Evolutionary conservation across 2,113 vertebrate genomes (phyloP), one percentile per base, ranked within the genome.

Genomic region (Channa argus): DNA sequence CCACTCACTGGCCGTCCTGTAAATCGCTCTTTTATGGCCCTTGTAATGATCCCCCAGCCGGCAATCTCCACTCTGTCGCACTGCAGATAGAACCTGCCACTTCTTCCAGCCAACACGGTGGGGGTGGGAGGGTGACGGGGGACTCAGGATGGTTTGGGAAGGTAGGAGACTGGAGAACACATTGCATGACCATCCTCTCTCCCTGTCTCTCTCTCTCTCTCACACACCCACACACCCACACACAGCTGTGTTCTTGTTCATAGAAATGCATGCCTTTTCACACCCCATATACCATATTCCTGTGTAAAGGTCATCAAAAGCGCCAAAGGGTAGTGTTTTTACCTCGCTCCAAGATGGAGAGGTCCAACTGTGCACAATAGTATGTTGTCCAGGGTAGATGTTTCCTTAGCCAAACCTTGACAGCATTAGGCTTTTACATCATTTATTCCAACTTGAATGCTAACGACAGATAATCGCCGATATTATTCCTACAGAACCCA

Each of bases 1-100:
- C 89, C 75, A 81, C 83, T 89, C 86, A 84, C 91, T 80, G 81
- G 80, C 80, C 73, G 51, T 86, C 91, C 89, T 88, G 90, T 91
- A 93, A 94, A 94, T 94, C 76, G 83, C 79, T 92, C 80, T 94
- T 95, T 94, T 94, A 94, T 92, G 89, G 91, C 84, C 81, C 77
- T 80, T 90, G 86, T 94, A 94, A 94, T 92, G 90, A 89, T 90
- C 87, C 92, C 92, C 92, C 72, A 82, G 91, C 72, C 77, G 60
- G 89, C 89, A 74, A 85, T 94, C 86, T 90, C 72, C 86, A 86
- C 83, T 88, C 88, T 89, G 90, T 86, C 88, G 93, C 92, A 94
- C 90, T 94, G 94, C 94, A 94, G 94, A 94, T 93, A 91, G 86
- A 62, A 71, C 67, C 84, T 74, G 76, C 74, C 56, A 78, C 81